Conservation (phyloP, 2,888 invertebrate genomes). For the Trachelus tabidus region DNA sequence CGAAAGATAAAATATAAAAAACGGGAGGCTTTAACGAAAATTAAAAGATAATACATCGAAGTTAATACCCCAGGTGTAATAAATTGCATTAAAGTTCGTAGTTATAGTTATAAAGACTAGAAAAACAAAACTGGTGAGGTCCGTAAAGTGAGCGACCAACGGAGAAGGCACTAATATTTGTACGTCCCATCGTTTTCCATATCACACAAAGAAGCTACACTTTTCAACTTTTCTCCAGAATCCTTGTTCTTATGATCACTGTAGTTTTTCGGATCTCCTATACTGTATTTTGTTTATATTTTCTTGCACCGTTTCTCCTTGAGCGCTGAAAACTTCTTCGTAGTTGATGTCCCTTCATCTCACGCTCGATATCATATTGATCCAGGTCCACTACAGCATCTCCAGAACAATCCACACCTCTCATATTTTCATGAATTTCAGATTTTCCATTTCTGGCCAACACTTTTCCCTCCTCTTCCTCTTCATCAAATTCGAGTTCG, state of each 20-base stretch:
- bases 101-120: neutral
- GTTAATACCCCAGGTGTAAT: no score
- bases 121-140: neutral
- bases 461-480: constrained; percentile 6
- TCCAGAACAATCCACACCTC: neutral
- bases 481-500: constrained; percentile 9
- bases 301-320: constrained; percentile 14
- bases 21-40: neutral
- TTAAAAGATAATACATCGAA: neutral
- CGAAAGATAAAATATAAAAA: neutral
- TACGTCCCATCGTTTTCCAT: neutral
- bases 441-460: neutral
- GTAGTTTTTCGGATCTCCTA: neutral
- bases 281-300: constrained; percentile 20
- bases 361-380: neutral
- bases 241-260: neutral
- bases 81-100: neutral
- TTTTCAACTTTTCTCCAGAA: neutral
- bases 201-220: neutral
- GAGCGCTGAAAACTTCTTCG: constrained; percentile 18
- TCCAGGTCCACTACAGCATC: constrained; percentile 5
- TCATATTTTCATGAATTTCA: neutral
- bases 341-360: constrained; percentile 2
- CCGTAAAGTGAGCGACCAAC: neutral
- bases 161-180: constrained; percentile 3